Conservation (phyloP, 2,113 vertebrate species). For the Gymnorhina tibicen region DNA sequence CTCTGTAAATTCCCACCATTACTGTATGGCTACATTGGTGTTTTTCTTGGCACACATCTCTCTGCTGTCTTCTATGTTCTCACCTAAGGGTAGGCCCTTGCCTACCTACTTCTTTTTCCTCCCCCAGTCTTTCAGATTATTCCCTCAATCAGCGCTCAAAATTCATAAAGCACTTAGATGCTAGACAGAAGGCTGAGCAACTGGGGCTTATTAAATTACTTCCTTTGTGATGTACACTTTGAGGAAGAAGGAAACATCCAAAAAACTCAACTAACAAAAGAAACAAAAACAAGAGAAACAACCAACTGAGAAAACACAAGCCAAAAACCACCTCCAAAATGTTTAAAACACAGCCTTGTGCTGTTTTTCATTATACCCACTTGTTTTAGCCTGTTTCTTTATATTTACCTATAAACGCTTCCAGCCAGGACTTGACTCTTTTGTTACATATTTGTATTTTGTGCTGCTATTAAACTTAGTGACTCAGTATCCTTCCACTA, state of each 20-base stretch:
- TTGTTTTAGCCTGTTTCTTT: not conserved
- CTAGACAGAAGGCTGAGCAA: not conserved
- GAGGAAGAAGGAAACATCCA: not conserved
- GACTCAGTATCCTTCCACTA: not conserved
- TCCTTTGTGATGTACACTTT: not conserved
- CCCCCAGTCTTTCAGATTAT: not conserved
- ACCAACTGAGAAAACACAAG: not conserved
- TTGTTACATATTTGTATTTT: not conserved
- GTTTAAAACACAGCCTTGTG: not conserved
- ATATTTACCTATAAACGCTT: not conserved
- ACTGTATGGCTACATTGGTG: not conserved
- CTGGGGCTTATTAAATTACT: not conserved
- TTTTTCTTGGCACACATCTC: not conserved
- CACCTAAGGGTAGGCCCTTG: not conserved
- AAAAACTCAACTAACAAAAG: not conserved
- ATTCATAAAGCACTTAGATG: not conserved
- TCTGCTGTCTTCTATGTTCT: not conserved
- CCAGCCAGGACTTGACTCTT: not conserved
- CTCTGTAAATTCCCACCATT: not conserved
- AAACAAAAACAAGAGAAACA: not conserved
- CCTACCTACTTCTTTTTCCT: not conserved
- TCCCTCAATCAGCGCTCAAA: not conserved
- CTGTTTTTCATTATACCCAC: not conserved
- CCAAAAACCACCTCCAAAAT: not conserved
- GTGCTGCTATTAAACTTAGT: not conserved